A percentile compares a stretch with the other conserved stretches of the same genome.
These are phyloP conservation scores for Malaclemys terrapin DNA, from an alignment of 2,113 vertebrate species.

Conservation along the genomic window DNA sequence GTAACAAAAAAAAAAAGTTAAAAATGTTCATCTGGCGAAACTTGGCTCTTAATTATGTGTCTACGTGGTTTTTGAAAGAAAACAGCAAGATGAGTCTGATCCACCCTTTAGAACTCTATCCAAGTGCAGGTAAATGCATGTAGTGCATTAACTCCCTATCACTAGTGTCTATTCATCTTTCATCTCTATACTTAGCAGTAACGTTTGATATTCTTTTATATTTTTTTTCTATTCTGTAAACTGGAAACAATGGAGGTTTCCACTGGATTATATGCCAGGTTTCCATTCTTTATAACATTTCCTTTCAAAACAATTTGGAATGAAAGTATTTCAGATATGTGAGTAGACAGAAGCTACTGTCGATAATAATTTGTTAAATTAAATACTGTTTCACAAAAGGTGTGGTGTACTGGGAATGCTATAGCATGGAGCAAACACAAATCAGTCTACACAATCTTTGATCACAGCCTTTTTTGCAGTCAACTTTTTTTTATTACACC, in stretches of 20 bases:
- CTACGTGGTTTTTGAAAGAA: neutral
- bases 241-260: constrained; percentile 63
- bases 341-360: constrained; percentile 46
- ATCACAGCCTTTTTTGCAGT: neutral
- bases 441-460: neutral
- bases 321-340: constrained; percentile 38
- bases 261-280: constrained; percentile 50
- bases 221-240: constrained; percentile 1
- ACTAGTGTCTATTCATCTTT: constrained; percentile 21
- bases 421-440: neutral
- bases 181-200: neutral
- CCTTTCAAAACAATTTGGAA: constrained; percentile 33
- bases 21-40: neutral
- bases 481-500: neutral
- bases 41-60: neutral
- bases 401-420: neutral
- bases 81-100: neutral
- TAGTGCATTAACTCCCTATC: neutral
- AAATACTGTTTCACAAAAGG: constrained; percentile 29
- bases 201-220: constrained; percentile 23
- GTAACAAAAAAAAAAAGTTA: neutral
- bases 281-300: constrained; percentile 62
- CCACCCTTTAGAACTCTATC: neutral
- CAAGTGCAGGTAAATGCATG: neutral
- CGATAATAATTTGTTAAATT: constrained; percentile 40